Base-by-base conservation (phyloP, 2,888 invertebrate species). In the Tridacna crocea region DNA sequence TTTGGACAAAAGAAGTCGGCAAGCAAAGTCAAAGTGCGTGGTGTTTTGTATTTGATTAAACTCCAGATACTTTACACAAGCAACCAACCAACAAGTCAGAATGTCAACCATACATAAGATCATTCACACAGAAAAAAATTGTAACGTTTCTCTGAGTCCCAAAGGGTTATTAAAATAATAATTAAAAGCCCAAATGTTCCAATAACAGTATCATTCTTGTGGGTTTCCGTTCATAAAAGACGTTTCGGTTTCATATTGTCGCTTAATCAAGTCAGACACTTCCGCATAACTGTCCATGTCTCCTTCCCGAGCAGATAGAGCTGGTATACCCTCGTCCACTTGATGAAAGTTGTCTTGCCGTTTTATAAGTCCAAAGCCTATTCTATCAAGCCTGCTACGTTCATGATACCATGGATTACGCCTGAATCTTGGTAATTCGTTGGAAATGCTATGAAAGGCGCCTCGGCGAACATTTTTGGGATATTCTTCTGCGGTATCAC, bases 351-450 rank as follows among this genome's bases (percentile, higher is more conserved):
- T 19, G 17, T 26, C 27, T 12, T 63, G 55, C 24, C 75, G 48
- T 72, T 80, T 80, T 1, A 76, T 65, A n/a, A 80, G 63, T 55
- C 80, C 80, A 24, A 72, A 75, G n/a, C 75, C 75, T 51, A 76
- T 72, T 17, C 72, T 46, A 27, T 80, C 80, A 4, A 80, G 24
- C 19, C 51, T n/a, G n/a, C 63, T 72, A 8, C 48, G 48, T 36
- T 77, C 72, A 26, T 19, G 70, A 46, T 72, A 8, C 68, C 68
- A 75, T 0, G 72, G 70, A 46, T 63, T 80, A 6, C 80, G 63
- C 55, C 72, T 60, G 15, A 51, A 19, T 63, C 79, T 36, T 17
- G 46, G 75, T 51, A 70, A 70, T 26, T 70, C 51, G 51, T 51
- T 70, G 24, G 13, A 22, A 26, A 13, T 13, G 2, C n/a, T 24